Conservation (phyloP, 2,113 vertebrate species). For the Panthera leo region DNA sequence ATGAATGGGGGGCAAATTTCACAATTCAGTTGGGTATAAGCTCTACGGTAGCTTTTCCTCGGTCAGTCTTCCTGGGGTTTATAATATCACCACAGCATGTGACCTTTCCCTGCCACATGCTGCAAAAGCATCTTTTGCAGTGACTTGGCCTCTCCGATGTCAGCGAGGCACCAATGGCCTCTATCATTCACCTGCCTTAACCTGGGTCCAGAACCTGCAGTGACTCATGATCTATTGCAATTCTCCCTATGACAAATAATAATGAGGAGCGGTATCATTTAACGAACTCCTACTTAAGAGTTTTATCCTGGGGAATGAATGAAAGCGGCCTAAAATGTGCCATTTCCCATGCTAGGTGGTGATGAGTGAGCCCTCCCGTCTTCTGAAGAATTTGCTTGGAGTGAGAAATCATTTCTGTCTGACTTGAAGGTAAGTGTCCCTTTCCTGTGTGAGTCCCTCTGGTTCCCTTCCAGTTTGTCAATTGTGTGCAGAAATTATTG, state of each 20-base stretch:
- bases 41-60: neutral
- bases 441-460: neutral
- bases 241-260: neutral
- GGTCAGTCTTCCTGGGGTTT: slow-evolving; percentile 24
- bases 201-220: neutral
- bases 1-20: slow-evolving; percentile 72
- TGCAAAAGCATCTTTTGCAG: neutral
- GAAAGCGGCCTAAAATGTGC: neutral
- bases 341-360: neutral
- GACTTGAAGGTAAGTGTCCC: neutral
- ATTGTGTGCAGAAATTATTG: neutral
- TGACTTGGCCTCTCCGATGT: neutral
- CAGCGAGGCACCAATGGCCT: too few relatives aligned
- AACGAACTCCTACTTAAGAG: neutral
- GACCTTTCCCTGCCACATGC: neutral
- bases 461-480: neutral
- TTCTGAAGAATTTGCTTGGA: neutral
- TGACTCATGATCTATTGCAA: neutral
- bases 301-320: neutral
- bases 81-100: neutral
- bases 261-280: neutral
- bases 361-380: neutral
- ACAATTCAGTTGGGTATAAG: slow-evolving; percentile 41
- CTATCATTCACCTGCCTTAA: neutral
- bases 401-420: neutral